Base-by-base conservation (phyloP, 2,113 vertebrate genomes). In the Chlorodrepanis virens region DNA sequence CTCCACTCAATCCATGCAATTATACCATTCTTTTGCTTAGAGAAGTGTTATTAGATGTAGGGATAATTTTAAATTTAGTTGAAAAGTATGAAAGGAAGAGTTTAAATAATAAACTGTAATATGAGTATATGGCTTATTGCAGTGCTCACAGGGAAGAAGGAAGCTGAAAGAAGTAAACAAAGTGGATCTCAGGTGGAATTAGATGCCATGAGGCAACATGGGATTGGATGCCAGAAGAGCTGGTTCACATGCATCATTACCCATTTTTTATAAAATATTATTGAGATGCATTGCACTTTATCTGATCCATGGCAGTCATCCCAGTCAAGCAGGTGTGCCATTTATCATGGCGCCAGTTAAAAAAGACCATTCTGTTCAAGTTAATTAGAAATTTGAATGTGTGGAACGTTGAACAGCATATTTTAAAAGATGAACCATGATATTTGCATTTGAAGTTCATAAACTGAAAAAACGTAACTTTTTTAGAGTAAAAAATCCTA, bases 251-350 rank as follows among this genome's bases (percentile, higher is more conserved):
- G 78, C 89, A 83, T 96, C 84, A 63, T 91, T 95, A 76, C 63
- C 57, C 67, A 65, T 95, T 70, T 80, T 91, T 65, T 85, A 69
- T 65, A 68, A 83, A 85, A 82, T 61, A 79, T 91, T 81, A 87
- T 42, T 91, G 94, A 89, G 70, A 96, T 96, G 91, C 87, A 84
- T 42, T 93, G 70, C 87, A 25, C 88, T 95, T 93, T 94, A 65
- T 93, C 56, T 93, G 87, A 60, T 91, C 87, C 85, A 83, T 96
- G 96, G 96, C 95, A 96, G 78, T 82, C 63, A 65, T 93, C 94
- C 95, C 94, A 93, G 75, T 53, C 75, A 94, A 93, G 78, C 95
- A 97, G 95, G 96, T 97, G 96, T 96, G 89, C 89, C 59, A 80
- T 91, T 97, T 87, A 94, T 96, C 93, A 71, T 63, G 78, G 54